Base-by-base conservation (phyloP, 2,888 invertebrate species). In the Laspeyria flexula region DNA sequence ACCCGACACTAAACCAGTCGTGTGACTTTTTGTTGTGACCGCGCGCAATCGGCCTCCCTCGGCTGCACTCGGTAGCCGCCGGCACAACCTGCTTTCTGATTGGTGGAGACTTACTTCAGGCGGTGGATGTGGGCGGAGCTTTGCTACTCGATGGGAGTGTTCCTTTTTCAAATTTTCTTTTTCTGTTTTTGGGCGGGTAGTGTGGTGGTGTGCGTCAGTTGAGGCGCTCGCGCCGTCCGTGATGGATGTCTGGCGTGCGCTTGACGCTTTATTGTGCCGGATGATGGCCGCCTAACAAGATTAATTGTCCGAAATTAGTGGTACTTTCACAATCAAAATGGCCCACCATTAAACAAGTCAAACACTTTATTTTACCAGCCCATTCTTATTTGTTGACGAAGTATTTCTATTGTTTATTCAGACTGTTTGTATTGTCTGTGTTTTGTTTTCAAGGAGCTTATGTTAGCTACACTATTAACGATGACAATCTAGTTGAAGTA, bases 1-100 rank as follows among this genome's bases (percentile, higher is more conserved):
- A 91, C 92, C 92, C 92, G 90, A 92, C 86, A 92, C 92, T 93
- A 90, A 93, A 88, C 88, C 84, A 85, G 89, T 90, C 86, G 86
- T 86, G 81, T 81, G 85, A 89, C 87, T 92, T 92, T 92, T 92
- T 92, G 92, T 90, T 88, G 85, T 85, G 86, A 86, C 79, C 86
- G 86, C 86, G 80, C 81, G 77, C 77, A 72, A 58, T 88, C 89
- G 90, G 87, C 70, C 75, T 74, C 79, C 77, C 79, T 87, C 89
- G 91, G 85, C 62, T 68, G 54, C 54, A 57, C 61, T 85, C 90
- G 88, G 80, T 61, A 62, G 60, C 74, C 73, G 73, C 73, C 60
- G 81, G 73, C 49, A 58, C 60, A 47, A 43, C 47, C 61, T 18
- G 59, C 44, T 10, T 40, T 39, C 58, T 60, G 58, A 88, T 88